Evolutionary conservation across 2,797 vertebrate genomes (phyloP).

Genomic region (Furcifer pardalis): DNA sequence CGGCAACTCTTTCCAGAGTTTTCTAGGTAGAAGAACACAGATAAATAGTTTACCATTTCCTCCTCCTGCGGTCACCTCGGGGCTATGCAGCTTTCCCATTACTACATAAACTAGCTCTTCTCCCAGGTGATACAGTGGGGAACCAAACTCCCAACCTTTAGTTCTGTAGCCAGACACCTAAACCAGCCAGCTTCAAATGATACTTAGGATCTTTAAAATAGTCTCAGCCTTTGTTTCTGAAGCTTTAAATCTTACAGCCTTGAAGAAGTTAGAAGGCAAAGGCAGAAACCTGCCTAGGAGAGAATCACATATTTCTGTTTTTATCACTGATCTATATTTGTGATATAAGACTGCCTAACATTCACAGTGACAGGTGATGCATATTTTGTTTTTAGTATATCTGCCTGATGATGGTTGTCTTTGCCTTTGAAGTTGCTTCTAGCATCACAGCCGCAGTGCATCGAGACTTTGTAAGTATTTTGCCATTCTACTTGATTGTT

Average conservation of each 20-base stretch:
- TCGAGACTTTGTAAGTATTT: slow-evolving; percentile 78
- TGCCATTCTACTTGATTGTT: neutral
- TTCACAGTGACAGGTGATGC: neutral
- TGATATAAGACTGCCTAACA: neutral
- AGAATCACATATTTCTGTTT: neutral
- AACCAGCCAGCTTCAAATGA: too few species aligned
- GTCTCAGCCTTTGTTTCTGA: too few species aligned
- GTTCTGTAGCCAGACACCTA: too few species aligned
- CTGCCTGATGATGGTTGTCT: slow-evolving; percentile 81
- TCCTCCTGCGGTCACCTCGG: too few species aligned
- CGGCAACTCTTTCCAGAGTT: too few species aligned
- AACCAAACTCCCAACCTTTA: too few species aligned
- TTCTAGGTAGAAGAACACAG: too few species aligned
- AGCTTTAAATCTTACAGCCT: neutral
- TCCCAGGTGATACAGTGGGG: too few species aligned
- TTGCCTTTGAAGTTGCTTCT: slow-evolving; percentile 83
- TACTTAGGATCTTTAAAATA: too few species aligned
- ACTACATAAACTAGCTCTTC: too few species aligned
- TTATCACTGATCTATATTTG: neutral
- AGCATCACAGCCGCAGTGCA: slow-evolving; percentile 81
- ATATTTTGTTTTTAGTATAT: slow-evolving; percentile 74
- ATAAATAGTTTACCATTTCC: too few species aligned
- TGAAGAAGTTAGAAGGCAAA: neutral
- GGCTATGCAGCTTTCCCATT: too few species aligned
- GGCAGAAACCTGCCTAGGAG: neutral